These are phyloP conservation scores for Eolophus roseicapilla DNA, from an alignment of 2,113 vertebrate species.

Conservation along the genomic window DNA sequence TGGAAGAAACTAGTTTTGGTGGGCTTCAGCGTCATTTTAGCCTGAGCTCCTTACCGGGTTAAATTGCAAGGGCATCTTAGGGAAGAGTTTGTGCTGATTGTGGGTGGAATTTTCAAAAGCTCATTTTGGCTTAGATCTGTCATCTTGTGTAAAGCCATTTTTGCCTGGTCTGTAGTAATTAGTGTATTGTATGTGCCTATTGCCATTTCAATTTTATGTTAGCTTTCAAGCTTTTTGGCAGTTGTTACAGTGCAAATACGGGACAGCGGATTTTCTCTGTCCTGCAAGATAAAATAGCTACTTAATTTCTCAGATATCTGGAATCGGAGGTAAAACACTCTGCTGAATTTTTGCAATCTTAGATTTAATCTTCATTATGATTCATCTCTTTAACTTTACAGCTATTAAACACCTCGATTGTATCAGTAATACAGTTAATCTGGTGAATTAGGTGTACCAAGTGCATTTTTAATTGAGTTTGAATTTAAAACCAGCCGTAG, in stretches of 20 bases:
- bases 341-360: not conserved
- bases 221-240: not conserved
- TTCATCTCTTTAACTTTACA: not conserved
- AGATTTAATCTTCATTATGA: slow-evolving; percentile 1
- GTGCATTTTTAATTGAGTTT: not conserved
- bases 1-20: not conserved
- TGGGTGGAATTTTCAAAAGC: not conserved
- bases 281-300: not conserved
- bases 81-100: not conserved
- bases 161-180: not conserved
- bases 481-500: not conserved
- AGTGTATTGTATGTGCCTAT: not conserved
- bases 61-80: not conserved
- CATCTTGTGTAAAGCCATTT: not conserved
- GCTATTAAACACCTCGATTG: not conserved
- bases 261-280: not conserved
- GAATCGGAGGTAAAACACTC: not conserved
- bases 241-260: not conserved
- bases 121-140: not conserved
- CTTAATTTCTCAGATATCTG: not conserved
- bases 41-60: not conserved
- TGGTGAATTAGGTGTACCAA: not conserved
- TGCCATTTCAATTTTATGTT: slow-evolving; percentile 13
- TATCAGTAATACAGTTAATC: not conserved
- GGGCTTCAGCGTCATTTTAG: not conserved